These are phyloP conservation scores for Channallabes apus DNA, from an alignment of 2,797 vertebrate genomes.

Conservation along the genomic window DNA sequence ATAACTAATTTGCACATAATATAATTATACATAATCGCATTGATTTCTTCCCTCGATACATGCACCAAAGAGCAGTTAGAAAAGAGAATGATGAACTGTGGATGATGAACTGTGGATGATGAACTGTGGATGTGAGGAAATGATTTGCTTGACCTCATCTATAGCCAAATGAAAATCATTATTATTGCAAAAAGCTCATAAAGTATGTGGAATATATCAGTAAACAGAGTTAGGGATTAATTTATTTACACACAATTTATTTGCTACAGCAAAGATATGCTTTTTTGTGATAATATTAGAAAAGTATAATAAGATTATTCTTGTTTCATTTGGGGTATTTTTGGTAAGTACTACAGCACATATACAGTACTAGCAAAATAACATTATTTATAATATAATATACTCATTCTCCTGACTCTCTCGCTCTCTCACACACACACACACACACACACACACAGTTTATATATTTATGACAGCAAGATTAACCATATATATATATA, in stretches of 20 bases:
- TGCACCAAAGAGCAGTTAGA: neutral
- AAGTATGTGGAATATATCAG: conserved; percentile 34
- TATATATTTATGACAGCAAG: no score
- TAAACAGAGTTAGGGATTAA: neutral
- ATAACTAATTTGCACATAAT: conserved; percentile 42
- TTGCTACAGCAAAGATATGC: neutral
- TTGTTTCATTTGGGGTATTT: neutral
- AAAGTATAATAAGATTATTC: neutral
- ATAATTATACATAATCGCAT: conserved; percentile 16
- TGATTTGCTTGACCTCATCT: conserved; percentile 51
- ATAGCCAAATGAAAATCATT: conserved; percentile 46
- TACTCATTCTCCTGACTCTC: no score
- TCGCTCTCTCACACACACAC: no score
- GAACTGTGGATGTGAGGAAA: conserved; percentile 25
- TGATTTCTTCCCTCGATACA: conserved; percentile 43
- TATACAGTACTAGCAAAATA: neutral
- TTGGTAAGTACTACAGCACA: neutral
- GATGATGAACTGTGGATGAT: no score
- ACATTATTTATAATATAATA: no score
- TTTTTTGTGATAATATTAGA: neutral
- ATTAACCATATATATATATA: no score
- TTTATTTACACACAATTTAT: neutral
- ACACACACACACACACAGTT: no score
- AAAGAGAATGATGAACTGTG: no score
- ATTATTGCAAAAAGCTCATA: conserved; percentile 38